Base-by-base conservation (phyloP, 1,140 invertebrate species). In the Drosophila nikananu region DNA sequence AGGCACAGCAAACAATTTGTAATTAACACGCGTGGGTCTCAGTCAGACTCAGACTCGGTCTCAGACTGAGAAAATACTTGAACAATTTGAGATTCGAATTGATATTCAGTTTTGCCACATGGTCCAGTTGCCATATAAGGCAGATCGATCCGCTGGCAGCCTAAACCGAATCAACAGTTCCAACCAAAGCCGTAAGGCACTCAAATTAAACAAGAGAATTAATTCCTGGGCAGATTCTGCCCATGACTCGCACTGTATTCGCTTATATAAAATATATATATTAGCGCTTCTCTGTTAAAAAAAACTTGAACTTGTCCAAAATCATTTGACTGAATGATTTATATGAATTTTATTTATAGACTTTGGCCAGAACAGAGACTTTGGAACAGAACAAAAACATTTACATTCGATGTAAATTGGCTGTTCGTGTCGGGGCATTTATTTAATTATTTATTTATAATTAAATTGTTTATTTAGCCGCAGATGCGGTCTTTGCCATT, bases 381-480 rank as follows among this genome's bases (percentile, higher is more conserved):
- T 37, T 25, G 35, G 30, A 72, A 23, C 52, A 49, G 68, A 51
- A 61, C 48, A 59, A 51, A 46, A 57, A 61, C 59, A 81, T 81
- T 89, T 89, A 90, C 84, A 90, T 63, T 71, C 77, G 83, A 81
- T 89, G 86, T 89, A 89, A 89, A 90, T 90, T 78, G 81, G 65
- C 67, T 87, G 80, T 77, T 55, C 75, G 80, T 64, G 55, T 54
- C 17, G 25, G 0, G 83, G 54, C 81, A 80, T 83, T 87, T 83
- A 70, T 87, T 87, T 89, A 90, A 90, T 90, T 84, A 90, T 89
- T 84, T 89, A 89, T 90, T 84, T 89, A 84, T 81, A 89, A 89
- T 89, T 89, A 84, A 90, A 89, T 90, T 89, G 84, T 90, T 84
- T 79, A 83, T 89, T 71, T 74, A 74, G 77, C 49, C 42, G 52